Percentiles rank a stretch among this genome's conserved stretches.
These are phyloP conservation scores for Pteropus rufus DNA, from an alignment of 2,797 vertebrate species.

Conservation along the genomic window DNA sequence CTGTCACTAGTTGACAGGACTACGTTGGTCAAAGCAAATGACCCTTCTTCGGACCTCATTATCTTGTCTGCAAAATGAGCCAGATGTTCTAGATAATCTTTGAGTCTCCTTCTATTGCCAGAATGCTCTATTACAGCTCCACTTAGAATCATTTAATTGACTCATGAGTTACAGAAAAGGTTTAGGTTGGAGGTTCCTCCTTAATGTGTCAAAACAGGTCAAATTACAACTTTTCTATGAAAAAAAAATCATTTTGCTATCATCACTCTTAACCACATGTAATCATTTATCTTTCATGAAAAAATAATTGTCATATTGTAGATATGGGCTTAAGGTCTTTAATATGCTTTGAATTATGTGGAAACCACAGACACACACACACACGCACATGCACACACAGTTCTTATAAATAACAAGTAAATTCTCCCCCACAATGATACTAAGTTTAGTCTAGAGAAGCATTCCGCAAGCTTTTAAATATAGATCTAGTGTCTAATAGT, in stretches of 20 bases:
- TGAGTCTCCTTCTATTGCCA: not conserved
- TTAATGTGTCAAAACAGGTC: conserved; percentile 28
- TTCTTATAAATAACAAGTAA: conserved; percentile 63
- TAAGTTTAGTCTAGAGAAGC: conserved; percentile 61
- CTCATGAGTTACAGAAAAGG: not conserved
- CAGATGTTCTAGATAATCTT: conserved; percentile 30
- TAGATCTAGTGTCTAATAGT: conserved; percentile 4
- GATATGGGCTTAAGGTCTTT: conserved; percentile 14
- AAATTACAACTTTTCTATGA: conserved; percentile 24
- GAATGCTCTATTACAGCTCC: not conserved
- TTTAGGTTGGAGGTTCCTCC: not conserved
- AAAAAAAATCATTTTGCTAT: conserved; percentile 40
- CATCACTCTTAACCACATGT: not conserved
- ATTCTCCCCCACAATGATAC: conserved; percentile 11
- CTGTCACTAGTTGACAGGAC: not conserved
- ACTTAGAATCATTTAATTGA: not conserved
- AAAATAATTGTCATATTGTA: not conserved
- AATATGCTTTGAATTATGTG: conserved; percentile 50
- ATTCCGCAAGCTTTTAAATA: conserved; percentile 50
- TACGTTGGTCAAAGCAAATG: not conserved
- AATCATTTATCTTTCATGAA: conserved; percentile 46
- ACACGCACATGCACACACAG: not conserved
- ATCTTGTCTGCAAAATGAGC: conserved; percentile 15
- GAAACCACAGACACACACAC: not conserved
- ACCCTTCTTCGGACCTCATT: not conserved